These are phyloP conservation scores for Trichomycterus rosablanca DNA, from an alignment of 2,113 vertebrate genomes.

Conservation along the genomic window DNA sequence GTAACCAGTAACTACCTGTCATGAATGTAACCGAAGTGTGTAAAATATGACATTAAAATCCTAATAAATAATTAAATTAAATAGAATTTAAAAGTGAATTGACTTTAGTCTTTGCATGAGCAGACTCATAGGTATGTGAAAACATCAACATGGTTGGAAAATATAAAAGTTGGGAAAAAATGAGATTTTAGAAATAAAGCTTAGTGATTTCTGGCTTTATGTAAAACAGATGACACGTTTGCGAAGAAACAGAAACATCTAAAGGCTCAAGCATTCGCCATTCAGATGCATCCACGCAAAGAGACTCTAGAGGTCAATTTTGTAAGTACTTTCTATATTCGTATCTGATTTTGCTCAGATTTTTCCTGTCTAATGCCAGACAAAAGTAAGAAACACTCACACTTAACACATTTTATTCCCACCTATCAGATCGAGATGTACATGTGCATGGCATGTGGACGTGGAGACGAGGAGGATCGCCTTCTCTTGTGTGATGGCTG, in stretches of 20 bases:
- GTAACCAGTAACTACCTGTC: no score
- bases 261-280: slow-evolving; percentile 87
- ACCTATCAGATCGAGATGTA: slow-evolving; percentile 93
- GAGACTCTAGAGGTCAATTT: slow-evolving; percentile 93
- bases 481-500: slow-evolving; percentile 93
- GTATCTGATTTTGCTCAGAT: no score
- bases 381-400: no score
- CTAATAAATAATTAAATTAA: no score
- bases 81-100: no score
- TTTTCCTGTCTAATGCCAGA: no score
- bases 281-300: slow-evolving; percentile 95
- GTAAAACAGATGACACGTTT: slow-evolving; percentile 63
- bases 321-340: slow-evolving; percentile 69
- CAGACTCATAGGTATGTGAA: neutral
- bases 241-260: slow-evolving; percentile 71
- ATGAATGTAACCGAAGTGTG: no score
- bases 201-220: neutral
- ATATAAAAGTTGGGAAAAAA: neutral
- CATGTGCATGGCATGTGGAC: slow-evolving; percentile 90
- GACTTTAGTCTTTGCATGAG: no score
- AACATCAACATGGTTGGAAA: neutral
- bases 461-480: slow-evolving; percentile 92
- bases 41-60: no score
- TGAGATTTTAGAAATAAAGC: neutral
- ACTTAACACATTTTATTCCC: no score